Conservation (phyloP, 2,113 vertebrate species). For the Willisornis vidua region DNA sequence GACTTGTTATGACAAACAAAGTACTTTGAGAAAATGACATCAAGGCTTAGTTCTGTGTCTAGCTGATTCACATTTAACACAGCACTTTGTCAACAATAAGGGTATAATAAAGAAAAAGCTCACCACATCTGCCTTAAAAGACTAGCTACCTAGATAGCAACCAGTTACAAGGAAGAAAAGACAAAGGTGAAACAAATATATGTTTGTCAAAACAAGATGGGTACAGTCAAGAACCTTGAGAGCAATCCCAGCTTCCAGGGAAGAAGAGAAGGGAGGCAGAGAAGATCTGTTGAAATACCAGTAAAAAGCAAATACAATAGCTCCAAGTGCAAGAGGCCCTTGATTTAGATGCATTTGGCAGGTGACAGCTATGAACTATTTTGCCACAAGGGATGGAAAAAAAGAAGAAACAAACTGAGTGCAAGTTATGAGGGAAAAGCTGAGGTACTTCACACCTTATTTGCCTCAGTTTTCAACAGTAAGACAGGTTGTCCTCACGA, state of each 20-base stretch:
- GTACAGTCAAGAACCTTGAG: not conserved
- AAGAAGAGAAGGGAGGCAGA: not conserved
- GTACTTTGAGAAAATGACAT: not conserved
- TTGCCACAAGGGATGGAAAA: not conserved
- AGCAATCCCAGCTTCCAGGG: not conserved
- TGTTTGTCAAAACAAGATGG: not conserved
- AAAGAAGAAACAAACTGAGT: not conserved
- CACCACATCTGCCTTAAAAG: not conserved
- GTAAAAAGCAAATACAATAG: not conserved
- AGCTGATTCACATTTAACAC: not conserved
- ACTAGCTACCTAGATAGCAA: not conserved
- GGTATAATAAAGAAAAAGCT: not conserved
- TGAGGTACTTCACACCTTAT: too few relatives aligned
- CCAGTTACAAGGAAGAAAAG: not conserved
- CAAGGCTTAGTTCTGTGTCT: not conserved
- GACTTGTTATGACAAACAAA: not conserved
- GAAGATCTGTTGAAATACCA: not conserved
- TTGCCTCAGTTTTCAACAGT: too few relatives aligned
- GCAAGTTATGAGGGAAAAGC: not conserved
- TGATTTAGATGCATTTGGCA: not conserved
- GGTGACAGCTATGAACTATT: not conserved
- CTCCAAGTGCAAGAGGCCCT: not conserved
- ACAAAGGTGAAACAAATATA: not conserved
- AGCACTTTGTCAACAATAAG: not conserved
- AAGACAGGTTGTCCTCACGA: too few relatives aligned